Conservation (phyloP, 2,797 vertebrate species). For the Danio jaintianensis region DNA sequence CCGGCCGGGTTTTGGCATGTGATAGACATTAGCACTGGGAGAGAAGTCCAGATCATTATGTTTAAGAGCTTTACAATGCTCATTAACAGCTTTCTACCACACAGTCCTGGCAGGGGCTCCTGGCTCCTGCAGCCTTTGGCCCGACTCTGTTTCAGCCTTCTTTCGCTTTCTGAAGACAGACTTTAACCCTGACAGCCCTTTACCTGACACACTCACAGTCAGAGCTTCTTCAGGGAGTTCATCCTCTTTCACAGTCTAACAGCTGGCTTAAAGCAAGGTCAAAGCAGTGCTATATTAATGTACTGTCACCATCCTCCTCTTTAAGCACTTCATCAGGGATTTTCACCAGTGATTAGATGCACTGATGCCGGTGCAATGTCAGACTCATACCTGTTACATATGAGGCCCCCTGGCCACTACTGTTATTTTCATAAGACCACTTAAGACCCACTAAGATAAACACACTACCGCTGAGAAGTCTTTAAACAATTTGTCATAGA, state of each 20-base stretch:
- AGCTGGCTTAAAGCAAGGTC: slow-evolving; percentile 11
- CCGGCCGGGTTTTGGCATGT: slow-evolving; percentile 66
- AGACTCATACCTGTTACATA: slow-evolving; percentile 65
- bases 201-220: slow-evolving; percentile 30
- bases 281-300: slow-evolving; percentile 35
- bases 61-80: slow-evolving; percentile 84
- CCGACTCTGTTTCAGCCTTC: slow-evolving; percentile 60
- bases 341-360: slow-evolving; percentile 46
- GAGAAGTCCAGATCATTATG: slow-evolving; percentile 79
- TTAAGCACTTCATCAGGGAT: slow-evolving; percentile 5
- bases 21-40: slow-evolving; percentile 77
- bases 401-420: slow-evolving; percentile 69
- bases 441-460: slow-evolving; percentile 65
- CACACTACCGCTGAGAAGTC: slow-evolving; percentile 56
- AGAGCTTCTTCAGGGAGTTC: slow-evolving; percentile 23
- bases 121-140: slow-evolving; percentile 65
- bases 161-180: slow-evolving; percentile 48
- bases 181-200: slow-evolving; percentile 55
- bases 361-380: slow-evolving; percentile 25
- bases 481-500: slow-evolving; percentile 61
- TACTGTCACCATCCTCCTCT: slow-evolving; percentile 8
- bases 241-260: slow-evolving; percentile 41
- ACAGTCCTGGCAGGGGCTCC: slow-evolving; percentile 67
- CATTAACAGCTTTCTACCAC: slow-evolving; percentile 83
- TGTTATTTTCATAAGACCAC: slow-evolving; percentile 69